These are phyloP conservation scores for Patiria pectinifera DNA, from an alignment of 53 echinoderm and acorn worm species.

Conservation along the genomic window DNA sequence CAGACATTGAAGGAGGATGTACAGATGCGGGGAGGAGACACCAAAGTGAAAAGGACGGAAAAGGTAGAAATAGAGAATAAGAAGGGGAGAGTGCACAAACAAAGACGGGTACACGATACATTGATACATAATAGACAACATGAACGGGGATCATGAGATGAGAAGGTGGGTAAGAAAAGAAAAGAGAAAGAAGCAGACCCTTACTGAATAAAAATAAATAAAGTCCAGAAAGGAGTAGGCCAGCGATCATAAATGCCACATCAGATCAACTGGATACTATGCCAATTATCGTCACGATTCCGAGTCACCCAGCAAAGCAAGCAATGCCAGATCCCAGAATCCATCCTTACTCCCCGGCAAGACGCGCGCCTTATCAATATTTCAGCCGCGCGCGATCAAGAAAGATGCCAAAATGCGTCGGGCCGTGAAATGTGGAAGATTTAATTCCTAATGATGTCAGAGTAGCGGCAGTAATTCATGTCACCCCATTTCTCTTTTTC, in stretches of 20 bases:
- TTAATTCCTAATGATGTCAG: constrained; percentile 50
- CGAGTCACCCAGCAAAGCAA: background rate
- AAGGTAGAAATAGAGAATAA: background rate
- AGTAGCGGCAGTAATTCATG: background rate
- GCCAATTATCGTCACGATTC: background rate
- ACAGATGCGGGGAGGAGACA: background rate
- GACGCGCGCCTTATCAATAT: constrained; percentile 9
- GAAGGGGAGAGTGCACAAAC: background rate
- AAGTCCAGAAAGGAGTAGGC: background rate
- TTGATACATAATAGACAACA: background rate
- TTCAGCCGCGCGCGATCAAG: constrained; percentile 14
- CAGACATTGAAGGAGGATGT: background rate
- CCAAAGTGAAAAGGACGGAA: background rate
- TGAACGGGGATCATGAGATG: background rate
- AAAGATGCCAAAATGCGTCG: constrained; percentile 7
- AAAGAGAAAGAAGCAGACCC: background rate
- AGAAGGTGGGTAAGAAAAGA: background rate
- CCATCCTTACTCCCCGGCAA: constrained; percentile 13
- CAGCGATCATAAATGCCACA: background rate
- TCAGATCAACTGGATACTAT: background rate
- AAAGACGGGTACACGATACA: background rate
- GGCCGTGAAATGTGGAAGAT: constrained; percentile 38
- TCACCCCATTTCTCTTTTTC: background rate
- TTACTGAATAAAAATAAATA: background rate
- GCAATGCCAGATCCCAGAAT: background rate